Percentiles rank a stretch among this genome's conserved stretches.
Conservation (phyloP, 2,888 invertebrate genomes). For the Spodoptera picta region DNA sequence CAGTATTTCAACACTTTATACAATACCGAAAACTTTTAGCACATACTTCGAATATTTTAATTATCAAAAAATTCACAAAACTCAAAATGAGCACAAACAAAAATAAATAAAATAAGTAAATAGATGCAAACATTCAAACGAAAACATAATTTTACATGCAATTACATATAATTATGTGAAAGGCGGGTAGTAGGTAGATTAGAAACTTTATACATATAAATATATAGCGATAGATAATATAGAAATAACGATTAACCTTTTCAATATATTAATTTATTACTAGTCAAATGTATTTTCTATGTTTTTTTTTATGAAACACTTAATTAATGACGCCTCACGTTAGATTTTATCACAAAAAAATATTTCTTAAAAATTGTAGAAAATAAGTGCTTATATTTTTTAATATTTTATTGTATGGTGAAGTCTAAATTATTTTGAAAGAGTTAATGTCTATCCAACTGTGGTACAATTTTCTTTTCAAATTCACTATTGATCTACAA, state of each 20-base stretch:
- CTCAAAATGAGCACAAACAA: conserved; percentile 9
- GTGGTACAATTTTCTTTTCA: no score
- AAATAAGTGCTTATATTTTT: no score
- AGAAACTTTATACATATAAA: conserved; percentile 22
- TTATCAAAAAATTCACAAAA: neutral
- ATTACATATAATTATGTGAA: conserved; percentile 13
- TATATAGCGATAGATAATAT: conserved; percentile 38
- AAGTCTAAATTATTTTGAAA: no score
- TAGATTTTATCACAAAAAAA: no score
- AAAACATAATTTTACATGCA: conserved; percentile 36
- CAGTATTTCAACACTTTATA: neutral
- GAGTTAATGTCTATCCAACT: no score
- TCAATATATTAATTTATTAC: conserved; percentile 11
- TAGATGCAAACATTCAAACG: conserved; percentile 18
- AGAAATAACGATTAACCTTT: conserved; percentile 33
- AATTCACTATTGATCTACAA: no score
- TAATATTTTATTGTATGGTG: no score
- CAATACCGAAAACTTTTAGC: neutral
- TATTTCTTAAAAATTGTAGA: no score
- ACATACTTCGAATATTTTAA: neutral
- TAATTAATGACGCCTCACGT: no score
- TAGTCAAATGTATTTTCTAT: neutral
- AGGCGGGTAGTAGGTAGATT: conserved; percentile 48
- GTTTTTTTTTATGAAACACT: no score
- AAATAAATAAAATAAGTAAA: conserved; percentile 8